A percentile compares a stretch with the other conserved stretches of the same genome.
Evolutionary conservation across 2,888 invertebrate species (phyloP).

Genomic region (Pseudanteris insignis): DNA sequence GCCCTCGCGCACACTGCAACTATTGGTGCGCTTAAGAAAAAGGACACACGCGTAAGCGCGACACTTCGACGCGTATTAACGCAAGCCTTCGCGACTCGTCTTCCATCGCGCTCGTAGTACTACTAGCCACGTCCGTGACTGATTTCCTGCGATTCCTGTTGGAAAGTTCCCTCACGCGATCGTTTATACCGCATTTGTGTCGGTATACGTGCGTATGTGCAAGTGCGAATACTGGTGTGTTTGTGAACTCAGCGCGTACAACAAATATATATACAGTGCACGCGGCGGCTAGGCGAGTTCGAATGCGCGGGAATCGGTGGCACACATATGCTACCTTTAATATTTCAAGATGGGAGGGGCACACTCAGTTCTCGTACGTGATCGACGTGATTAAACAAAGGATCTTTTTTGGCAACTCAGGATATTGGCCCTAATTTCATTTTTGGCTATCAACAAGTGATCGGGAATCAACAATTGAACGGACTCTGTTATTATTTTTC

Average conservation of each 20-base stretch:
- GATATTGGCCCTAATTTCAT: slow-evolving; percentile 1
- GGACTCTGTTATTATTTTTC: no score
- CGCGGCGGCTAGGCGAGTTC: neutral
- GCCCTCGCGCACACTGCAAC: neutral
- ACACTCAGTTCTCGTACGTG: neutral
- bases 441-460: no score
- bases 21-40: neutral
- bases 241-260: neutral
- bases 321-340: slow-evolving; percentile 28
- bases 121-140: slow-evolving; percentile 44
- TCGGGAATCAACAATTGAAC: no score
- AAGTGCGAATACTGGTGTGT: slow-evolving; percentile 11
- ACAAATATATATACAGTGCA: slow-evolving; percentile 7
- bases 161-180: slow-evolving; percentile 41
- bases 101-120: slow-evolving; percentile 41
- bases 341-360: slow-evolving; percentile 11
- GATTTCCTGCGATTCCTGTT: slow-evolving; percentile 45
- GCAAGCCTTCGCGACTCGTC: slow-evolving; percentile 28
- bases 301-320: slow-evolving; percentile 15
- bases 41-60: slow-evolving; percentile 14
- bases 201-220: slow-evolving; percentile 7
- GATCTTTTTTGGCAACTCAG: slow-evolving; percentile 11
- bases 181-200: neutral
- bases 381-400: slow-evolving; percentile 19
- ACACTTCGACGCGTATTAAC: neutral